Conservation (phyloP, 2,797 vertebrate species). For the Gouania willdenowi region DNA sequence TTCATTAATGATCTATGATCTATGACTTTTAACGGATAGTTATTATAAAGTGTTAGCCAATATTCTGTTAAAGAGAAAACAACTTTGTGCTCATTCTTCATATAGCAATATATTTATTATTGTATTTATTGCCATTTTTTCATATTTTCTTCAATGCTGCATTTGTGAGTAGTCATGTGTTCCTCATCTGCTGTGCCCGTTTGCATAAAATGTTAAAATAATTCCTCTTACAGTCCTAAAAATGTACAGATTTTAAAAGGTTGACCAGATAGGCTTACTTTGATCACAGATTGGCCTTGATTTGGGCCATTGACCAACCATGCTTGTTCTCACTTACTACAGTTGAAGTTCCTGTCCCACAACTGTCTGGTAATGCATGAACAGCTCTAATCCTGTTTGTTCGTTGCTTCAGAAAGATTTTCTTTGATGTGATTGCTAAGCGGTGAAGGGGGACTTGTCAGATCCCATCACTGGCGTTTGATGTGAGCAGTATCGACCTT, state of each 20-base stretch:
- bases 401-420: conserved; percentile 33
- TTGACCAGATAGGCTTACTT: too few relatives aligned
- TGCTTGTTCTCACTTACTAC: conserved; percentile 4
- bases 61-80: too few relatives aligned
- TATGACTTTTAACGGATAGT: too few relatives aligned
- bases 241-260: conserved; percentile 60
- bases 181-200: too few relatives aligned
- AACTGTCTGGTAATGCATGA: conserved; percentile 8
- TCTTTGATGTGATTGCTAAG: conserved; percentile 30
- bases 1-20: too few relatives aligned
- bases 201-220: too few relatives aligned
- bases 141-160: too few relatives aligned
- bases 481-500: conserved; percentile 52
- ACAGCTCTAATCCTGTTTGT: conserved; percentile 25
- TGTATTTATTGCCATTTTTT: too few relatives aligned
- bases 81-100: too few relatives aligned
- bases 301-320: conserved; percentile 17
- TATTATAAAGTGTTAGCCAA: too few relatives aligned
- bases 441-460: conserved; percentile 38
- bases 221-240: conserved; percentile 41
- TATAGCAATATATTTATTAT: too few relatives aligned
- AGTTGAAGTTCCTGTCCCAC: conserved; percentile 3
- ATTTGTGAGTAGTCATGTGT: conserved; percentile 1
- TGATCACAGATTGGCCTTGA: conserved; percentile 3
- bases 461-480: conserved; percentile 30